Evolutionary conservation across 2,113 vertebrate genomes (phyloP).

Genomic region (Chamaetylas fuelleborni): DNA sequence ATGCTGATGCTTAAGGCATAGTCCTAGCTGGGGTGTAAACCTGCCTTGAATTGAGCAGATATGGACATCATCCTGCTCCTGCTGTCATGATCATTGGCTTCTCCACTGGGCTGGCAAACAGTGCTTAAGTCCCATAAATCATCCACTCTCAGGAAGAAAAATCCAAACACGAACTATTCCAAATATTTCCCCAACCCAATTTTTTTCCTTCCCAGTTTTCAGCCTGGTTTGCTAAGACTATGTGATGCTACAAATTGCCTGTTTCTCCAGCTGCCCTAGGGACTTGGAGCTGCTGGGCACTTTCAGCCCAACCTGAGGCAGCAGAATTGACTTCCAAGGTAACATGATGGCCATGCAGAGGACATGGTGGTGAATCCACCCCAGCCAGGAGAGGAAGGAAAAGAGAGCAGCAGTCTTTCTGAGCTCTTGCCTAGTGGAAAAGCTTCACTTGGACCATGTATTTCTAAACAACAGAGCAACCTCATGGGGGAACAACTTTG

Average conservation of each 20-base stretch:
- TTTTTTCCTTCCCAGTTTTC: neutral
- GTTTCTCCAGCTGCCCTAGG: neutral
- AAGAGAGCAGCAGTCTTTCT: neutral
- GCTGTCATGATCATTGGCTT: neutral
- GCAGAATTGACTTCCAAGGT: neutral
- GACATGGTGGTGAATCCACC: neutral
- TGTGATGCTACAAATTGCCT: neutral
- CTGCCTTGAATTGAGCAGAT: neutral
- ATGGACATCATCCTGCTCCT: neutral
- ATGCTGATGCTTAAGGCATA: neutral
- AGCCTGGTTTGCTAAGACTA: neutral
- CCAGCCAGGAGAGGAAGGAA: neutral
- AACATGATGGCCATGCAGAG: rapidly evolving
- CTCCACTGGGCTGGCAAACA: rapidly evolving
- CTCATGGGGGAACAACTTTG: neutral
- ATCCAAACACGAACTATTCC: neutral
- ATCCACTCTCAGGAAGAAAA: neutral
- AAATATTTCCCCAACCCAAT: neutral
- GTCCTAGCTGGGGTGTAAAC: neutral
- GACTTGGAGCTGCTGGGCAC: neutral
- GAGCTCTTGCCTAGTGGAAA: neutral
- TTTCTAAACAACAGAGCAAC: neutral
- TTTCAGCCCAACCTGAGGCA: neutral
- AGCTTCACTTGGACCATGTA: neutral
- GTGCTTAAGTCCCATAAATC: neutral